phyloP scores from a whole-genome alignment of 2,888 invertebrate species.

The Odontocolon sp. region DNA sequence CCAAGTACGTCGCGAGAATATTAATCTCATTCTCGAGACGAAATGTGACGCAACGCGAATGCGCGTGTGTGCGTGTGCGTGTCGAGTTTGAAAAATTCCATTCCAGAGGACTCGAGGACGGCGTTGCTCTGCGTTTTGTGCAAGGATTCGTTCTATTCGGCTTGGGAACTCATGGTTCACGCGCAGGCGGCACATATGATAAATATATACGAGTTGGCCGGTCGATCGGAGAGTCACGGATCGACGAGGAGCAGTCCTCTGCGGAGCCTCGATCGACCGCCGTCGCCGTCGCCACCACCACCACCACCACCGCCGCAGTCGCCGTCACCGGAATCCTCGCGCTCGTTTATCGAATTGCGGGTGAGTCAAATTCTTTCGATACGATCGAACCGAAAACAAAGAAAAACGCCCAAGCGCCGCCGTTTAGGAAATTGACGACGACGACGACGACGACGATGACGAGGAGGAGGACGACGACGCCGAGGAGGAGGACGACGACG shows the following conservation, averaged over 20 bases:
- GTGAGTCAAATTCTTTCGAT: too few relatives aligned
- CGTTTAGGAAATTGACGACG: too few relatives aligned
- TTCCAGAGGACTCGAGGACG: slow-evolving; percentile 78
- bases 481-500: too few relatives aligned
- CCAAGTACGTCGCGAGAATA: slow-evolving; percentile 80
- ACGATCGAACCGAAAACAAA: too few relatives aligned
- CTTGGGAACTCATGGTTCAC: slow-evolving; percentile 87
- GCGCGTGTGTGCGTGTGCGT: too few relatives aligned
- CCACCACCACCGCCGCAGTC: too few relatives aligned
- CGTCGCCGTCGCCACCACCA: too few relatives aligned
- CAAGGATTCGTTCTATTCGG: slow-evolving; percentile 85
- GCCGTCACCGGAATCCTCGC: slow-evolving; percentile 74
- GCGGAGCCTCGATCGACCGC: slow-evolving; percentile 72
- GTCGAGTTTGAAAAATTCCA: not conserved
- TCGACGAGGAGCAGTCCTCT: slow-evolving; percentile 74
- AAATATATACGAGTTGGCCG: slow-evolving; percentile 85
- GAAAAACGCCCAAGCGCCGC: too few relatives aligned
- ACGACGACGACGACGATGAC: too few relatives aligned
- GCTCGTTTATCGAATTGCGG: slow-evolving; percentile 61
- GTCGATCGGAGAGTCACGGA: slow-evolving; percentile 73
- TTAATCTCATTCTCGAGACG: too few relatives aligned
- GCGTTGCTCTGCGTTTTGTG: slow-evolving; percentile 85
- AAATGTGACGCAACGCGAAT: too few relatives aligned
- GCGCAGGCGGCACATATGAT: slow-evolving; percentile 87
- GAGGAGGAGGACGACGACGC: too few relatives aligned